Percentiles rank a stretch among this genome's conserved stretches.
These are phyloP conservation scores for Python bivittatus DNA, from an alignment of 2,113 vertebrate genomes.

Conservation along the genomic window DNA sequence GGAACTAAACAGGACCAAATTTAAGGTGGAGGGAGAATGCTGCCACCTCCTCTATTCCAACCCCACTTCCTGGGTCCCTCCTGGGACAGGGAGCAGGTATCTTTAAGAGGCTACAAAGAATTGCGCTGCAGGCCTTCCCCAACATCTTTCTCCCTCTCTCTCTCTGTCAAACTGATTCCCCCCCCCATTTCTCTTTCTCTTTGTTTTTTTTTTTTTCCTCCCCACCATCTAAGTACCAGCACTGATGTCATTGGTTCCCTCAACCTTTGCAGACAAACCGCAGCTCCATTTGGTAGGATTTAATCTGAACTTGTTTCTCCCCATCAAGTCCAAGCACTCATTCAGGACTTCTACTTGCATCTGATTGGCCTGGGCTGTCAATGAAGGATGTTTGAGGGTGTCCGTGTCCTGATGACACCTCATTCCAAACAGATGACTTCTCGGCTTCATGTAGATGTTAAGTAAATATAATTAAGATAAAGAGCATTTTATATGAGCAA, in stretches of 20 bases:
- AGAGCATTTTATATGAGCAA: not conserved
- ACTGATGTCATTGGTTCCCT: not conserved
- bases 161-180: too few species aligned
- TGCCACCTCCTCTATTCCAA: not conserved
- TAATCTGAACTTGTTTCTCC: not conserved
- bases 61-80: not conserved
- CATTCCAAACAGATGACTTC: not conserved
- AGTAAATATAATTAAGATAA: not conserved
- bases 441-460: not conserved
- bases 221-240: not conserved
- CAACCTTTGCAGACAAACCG: not conserved
- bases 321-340: not conserved
- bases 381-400: not conserved
- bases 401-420: not conserved
- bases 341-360: not conserved
- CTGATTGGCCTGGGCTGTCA: not conserved
- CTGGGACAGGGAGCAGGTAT: not conserved
- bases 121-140: not conserved
- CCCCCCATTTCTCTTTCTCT: too few species aligned
- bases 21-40: not conserved
- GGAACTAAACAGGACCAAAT: not conserved
- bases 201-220: not conserved
- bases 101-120: not conserved
- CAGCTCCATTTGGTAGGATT: not conserved
- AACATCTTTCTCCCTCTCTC: not conserved